Conservation (phyloP, 1,140 invertebrate species). For the Pseudobourletiella spinata region DNA sequence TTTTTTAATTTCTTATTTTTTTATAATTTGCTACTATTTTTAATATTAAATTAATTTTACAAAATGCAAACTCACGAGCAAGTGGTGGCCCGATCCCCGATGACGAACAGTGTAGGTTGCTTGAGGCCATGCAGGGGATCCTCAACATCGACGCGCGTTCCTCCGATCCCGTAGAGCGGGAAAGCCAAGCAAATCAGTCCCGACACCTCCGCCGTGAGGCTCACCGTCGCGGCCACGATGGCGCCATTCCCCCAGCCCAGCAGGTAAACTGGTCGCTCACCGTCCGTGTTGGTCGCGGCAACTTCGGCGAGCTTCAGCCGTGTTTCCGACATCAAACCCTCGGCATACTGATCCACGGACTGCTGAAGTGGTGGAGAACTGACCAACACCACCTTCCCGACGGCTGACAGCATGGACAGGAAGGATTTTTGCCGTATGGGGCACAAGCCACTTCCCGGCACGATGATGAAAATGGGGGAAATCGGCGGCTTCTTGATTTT, state of each 20-base stretch:
- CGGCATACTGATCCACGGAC: conserved; percentile 46
- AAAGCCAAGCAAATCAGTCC: conserved; percentile 30
- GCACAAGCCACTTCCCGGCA: conserved; percentile 9
- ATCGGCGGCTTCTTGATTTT: conserved; percentile 48
- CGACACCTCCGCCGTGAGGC: conserved; percentile 16
- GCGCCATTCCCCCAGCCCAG: conserved; percentile 67
- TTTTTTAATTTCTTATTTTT: background rate
- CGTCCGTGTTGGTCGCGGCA: conserved; percentile 54
- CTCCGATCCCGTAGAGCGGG: conserved; percentile 12
- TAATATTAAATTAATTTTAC: background rate
- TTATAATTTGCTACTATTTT: background rate
- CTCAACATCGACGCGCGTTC: background rate
- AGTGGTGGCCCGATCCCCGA: conserved; percentile 25
- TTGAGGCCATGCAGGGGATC: conserved; percentile 15
- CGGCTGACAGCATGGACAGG: conserved; percentile 13
- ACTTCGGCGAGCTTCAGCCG: conserved; percentile 61
- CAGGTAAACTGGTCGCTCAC: conserved; percentile 63
- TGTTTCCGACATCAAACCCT: conserved; percentile 59
- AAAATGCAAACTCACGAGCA: conserved; percentile 9
- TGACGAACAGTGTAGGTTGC: conserved; percentile 23
- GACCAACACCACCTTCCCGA: conserved; percentile 13
- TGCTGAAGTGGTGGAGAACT: background rate
- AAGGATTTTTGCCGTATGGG: conserved; percentile 20
- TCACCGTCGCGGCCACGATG: conserved; percentile 48
- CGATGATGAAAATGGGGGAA: conserved; percentile 29